Percentiles rank a stretch among this genome's conserved stretches.
phyloP scores from a whole-genome alignment of 2,888 invertebrate genomes.

The Steinernema scapterisci region DNA sequence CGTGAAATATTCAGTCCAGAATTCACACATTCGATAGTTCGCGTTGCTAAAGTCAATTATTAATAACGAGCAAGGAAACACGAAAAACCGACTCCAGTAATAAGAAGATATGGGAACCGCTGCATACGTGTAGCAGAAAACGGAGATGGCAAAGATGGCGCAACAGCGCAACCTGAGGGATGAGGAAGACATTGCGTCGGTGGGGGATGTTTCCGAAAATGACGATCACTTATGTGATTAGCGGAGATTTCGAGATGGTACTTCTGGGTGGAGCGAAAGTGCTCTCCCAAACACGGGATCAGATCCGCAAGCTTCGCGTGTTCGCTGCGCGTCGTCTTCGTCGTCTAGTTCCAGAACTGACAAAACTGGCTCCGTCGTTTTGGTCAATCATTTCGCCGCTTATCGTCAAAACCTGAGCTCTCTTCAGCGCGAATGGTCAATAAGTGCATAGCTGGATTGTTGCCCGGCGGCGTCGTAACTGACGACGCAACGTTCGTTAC shows the following conservation, averaged over 20 bases:
- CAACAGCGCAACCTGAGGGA: background rate
- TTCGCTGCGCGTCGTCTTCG: background rate
- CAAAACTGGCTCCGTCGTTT: background rate
- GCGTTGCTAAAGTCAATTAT: constrained; percentile 36
- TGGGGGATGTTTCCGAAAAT: constrained; percentile 13
- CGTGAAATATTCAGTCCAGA: constrained; percentile 48
- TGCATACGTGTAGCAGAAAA: background rate
- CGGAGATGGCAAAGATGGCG: background rate
- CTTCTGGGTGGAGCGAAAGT: constrained; percentile 7
- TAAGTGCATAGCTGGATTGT: background rate
- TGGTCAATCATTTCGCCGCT: background rate
- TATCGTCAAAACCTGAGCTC: constrained; percentile 9
- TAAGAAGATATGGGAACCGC: constrained; percentile 34
- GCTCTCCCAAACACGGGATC: background rate
- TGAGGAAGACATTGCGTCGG: constrained; percentile 3
- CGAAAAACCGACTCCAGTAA: constrained; percentile 39
- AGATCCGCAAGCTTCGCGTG: constrained; percentile 20
- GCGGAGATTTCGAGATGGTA: background rate
- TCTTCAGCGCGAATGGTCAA: background rate
- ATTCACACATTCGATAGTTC: constrained; percentile 43
- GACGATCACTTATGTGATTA: constrained; percentile 26
- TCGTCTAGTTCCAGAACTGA: constrained; percentile 9
- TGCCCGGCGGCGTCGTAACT: no score
- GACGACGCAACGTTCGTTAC: no score
- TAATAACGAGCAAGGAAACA: constrained; percentile 2